Evolutionary conservation across 2,113 vertebrate species (phyloP), one percentile per base, ranked within the genome.

Genomic region (Colistium nudipinnis): DNA sequence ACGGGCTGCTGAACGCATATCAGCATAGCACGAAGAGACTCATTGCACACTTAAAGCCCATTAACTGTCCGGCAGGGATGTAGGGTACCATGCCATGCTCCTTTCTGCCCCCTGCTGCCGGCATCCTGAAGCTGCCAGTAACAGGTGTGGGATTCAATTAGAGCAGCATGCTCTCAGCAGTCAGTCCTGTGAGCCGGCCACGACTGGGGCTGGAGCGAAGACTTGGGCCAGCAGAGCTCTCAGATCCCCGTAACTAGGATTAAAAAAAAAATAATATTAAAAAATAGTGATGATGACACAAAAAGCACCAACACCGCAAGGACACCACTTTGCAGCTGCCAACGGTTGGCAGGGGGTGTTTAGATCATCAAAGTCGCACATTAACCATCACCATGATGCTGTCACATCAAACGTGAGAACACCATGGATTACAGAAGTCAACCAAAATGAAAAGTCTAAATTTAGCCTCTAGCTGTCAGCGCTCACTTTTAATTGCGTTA

Each of bases 101-200:
- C 62, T 73, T 76, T 81, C 87, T 91, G 90, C 92, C 91, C 92
- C 91, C 91, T 93, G 88, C 88, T 89, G 91, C 78, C 70, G 44
- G 59, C 16, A 52, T 43, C 56, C 52, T 76, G 80, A 74, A 91
- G 85, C 87, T 91, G 91, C 91, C 89, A 91, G 85, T 85, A 91
- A 88, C 91, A 92, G 90, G 90, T 93, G 92, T 87, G 73, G 67
- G 76, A 91, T 92, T 94, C 91, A 93, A 91, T 93, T 92, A 93
- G 76, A 91, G 79, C 91, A 90, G 89, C 88, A 86, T 86, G 90
- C 57, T 84, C 91, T 79, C 90, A 88, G 90, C 84, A 85, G 88
- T 82, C 53, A 77, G 74, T 83, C 80, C 71, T 73, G 75, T 80
- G 79, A 80, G 68, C 81, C 75, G 70, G 75, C 78, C 78, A 74